Conservation (phyloP, 2,113 vertebrate species). For the Synodontis membranacea region DNA sequence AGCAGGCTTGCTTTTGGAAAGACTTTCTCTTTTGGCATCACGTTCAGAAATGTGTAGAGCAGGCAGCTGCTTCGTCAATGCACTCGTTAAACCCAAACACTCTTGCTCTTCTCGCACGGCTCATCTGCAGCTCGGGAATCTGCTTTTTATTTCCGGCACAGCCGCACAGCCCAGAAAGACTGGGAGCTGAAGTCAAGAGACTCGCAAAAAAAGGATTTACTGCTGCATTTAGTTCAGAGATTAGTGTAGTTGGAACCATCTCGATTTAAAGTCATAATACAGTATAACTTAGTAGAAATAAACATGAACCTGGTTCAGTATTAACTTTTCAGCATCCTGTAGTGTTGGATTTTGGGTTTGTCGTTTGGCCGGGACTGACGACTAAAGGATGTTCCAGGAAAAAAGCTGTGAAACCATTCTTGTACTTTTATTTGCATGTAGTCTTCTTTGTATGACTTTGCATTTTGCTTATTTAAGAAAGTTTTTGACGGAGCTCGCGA, state of each 20-base stretch:
- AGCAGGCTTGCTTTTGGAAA: conserved; percentile 28
- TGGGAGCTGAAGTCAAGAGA: not conserved
- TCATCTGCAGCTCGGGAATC: conserved; percentile 8
- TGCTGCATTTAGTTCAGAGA: not conserved
- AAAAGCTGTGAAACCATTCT: not conserved
- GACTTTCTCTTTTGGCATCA: conserved; percentile 32
- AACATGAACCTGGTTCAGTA: not conserved
- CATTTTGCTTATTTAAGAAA: not conserved
- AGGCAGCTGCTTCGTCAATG: conserved; percentile 12
- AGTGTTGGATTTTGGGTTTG: not conserved
- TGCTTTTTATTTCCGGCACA: conserved; percentile 29
- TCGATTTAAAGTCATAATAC: too few relatives aligned
- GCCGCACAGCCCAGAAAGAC: not conserved
- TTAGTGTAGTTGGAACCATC: not conserved
- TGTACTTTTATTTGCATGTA: not conserved
- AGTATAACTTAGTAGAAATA: too few relatives aligned
- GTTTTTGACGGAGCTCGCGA: not conserved
- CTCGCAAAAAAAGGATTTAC: too few relatives aligned
- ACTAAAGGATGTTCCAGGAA: not conserved
- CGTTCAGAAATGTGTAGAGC: conserved; percentile 30
- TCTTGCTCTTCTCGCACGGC: conserved; percentile 1
- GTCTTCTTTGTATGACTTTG: not conserved
- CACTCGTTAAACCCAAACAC: conserved; percentile 38
- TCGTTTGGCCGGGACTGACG: not conserved
- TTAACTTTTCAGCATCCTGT: not conserved